phyloP scores from a whole-genome alignment of 2,113 vertebrate species.

The Ictidomys tridecemlineatus region DNA sequence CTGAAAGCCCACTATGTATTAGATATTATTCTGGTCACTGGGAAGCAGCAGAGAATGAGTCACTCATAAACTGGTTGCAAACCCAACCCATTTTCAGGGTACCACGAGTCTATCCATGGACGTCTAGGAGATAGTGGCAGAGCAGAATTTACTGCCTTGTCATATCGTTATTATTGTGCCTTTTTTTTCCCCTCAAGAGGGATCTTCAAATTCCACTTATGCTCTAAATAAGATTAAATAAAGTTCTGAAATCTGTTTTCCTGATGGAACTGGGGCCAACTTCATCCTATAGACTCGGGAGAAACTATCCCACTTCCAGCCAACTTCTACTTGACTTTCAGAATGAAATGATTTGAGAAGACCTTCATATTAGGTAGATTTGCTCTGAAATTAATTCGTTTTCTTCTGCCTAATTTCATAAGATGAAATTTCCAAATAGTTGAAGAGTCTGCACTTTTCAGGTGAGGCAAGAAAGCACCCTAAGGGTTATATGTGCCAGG shows the following conservation, averaged over 20 bases:
- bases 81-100: not conserved
- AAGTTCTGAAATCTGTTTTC: constrained; percentile 35
- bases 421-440: not conserved
- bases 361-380: not conserved
- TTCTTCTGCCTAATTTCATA: not conserved
- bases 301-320: not conserved
- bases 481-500: not conserved
- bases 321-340: constrained; percentile 14
- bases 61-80: not conserved
- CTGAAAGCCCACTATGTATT: not conserved
- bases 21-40: not conserved
- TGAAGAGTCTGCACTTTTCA: not conserved
- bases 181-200: not conserved
- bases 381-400: not conserved
- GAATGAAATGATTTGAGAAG: not conserved
- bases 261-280: not conserved
- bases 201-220: not conserved
- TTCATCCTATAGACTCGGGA: not conserved
- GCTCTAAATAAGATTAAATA: not conserved
- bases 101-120: not conserved
- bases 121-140: not conserved
- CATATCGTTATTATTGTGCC: not conserved
- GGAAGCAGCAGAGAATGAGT: not conserved
- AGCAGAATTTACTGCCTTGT: not conserved
- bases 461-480: not conserved